These are phyloP conservation scores for Ceyx melanurus DNA, from an alignment of 2,113 vertebrate species.

Conservation along the genomic window DNA sequence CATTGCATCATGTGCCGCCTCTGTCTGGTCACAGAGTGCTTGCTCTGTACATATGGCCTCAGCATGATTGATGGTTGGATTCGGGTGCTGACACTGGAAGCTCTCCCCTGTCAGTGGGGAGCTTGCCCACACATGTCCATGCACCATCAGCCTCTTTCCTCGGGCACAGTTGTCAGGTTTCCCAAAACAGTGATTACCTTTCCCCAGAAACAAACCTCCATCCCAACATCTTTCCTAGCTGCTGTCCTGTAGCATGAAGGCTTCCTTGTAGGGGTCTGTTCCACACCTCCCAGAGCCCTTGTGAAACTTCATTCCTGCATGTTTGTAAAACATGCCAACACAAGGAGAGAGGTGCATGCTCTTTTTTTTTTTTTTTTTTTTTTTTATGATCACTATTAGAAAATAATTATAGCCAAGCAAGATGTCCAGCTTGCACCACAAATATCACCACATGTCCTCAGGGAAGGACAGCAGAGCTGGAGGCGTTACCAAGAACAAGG, in stretches of 20 bases:
- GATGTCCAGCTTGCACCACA: neutral
- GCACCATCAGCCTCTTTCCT: constrained; percentile 15
- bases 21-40: neutral
- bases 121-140: constrained; percentile 32
- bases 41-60: neutral
- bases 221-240: neutral
- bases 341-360: rapidly evolving
- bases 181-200: constrained; percentile 27
- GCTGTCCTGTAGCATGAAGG: neutral
- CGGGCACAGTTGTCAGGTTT: neutral
- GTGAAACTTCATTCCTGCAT: neutral
- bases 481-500: neutral
- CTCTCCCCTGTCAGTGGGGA: neutral
- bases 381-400: neutral
- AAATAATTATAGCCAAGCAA: neutral
- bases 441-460: neutral
- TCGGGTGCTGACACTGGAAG: neutral
- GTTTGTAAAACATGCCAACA: neutral
- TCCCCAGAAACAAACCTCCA: constrained; percentile 22
- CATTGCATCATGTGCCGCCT: constrained; percentile 57
- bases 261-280: neutral
- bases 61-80: constrained; percentile 5
- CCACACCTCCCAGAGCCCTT: neutral
- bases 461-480: neutral
- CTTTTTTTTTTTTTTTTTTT: neutral